These are phyloP conservation scores for Nannobrachium achirus DNA, from an alignment of 2,113 vertebrate species.

Conservation along the genomic window DNA sequence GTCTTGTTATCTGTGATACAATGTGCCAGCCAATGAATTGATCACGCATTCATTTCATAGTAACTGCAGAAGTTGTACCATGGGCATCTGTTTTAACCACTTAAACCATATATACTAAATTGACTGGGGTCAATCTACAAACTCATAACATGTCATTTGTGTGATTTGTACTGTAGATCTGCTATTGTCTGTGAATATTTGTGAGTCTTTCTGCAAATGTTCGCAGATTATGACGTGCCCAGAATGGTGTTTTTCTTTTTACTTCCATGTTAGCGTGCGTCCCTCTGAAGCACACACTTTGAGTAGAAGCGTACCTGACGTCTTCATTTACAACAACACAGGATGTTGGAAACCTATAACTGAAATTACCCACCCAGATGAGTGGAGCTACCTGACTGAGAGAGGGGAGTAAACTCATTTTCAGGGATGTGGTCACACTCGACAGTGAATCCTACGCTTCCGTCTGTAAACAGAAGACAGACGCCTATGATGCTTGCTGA, in stretches of 20 bases:
- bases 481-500: conserved; percentile 29
- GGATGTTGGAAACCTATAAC: conserved; percentile 40
- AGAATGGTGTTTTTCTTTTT: too few species aligned
- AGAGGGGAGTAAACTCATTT: conserved; percentile 43
- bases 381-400: conserved; percentile 35
- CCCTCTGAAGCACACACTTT: conserved; percentile 6
- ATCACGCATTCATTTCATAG: neutral
- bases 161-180: too few species aligned
- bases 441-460: conserved; percentile 13
- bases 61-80: neutral
- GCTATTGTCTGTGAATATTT: too few species aligned
- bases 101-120: neutral
- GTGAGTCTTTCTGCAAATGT: neutral
- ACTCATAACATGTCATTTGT: too few species aligned
- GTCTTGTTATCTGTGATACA: neutral
- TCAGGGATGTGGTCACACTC: conserved; percentile 38
- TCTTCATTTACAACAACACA: conserved; percentile 22
- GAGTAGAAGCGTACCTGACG: conserved; percentile 10
- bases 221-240: neutral
- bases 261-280: conserved; percentile 5
- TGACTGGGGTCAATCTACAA: too few species aligned
- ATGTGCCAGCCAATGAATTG: neutral
- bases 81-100: neutral
- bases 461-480: conserved; percentile 44
- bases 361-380: conserved; percentile 51